Conservation (phyloP, 2,888 invertebrate genomes). For the Gymnosoma rotundatum region DNA sequence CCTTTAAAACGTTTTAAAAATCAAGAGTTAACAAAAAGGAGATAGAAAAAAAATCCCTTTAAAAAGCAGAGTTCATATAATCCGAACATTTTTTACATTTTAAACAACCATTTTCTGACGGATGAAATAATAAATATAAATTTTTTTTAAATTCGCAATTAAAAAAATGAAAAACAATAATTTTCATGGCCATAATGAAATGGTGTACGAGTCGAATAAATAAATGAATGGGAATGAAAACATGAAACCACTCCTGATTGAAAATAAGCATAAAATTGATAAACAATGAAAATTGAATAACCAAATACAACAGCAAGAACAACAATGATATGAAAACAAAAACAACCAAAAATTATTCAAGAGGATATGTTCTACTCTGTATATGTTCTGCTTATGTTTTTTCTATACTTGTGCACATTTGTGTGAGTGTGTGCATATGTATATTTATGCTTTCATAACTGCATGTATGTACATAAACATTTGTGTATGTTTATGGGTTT, state of each 20-base stretch:
- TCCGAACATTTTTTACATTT: no score
- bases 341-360: slow-evolving; percentile 39
- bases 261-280: slow-evolving; percentile 80
- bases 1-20: no score
- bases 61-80: no score
- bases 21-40: no score
- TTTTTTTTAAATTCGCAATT: no score
- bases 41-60: no score
- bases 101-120: no score
- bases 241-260: slow-evolving; percentile 70
- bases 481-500: slow-evolving; percentile 24
- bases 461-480: slow-evolving; percentile 1
- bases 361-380: slow-evolving; percentile 30
- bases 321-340: slow-evolving; percentile 50
- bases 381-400: slow-evolving; percentile 12
- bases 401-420: slow-evolving; percentile 7
- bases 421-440: slow-evolving; percentile 19
- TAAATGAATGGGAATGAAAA: slow-evolving; percentile 15
- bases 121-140: no score
- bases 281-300: slow-evolving; percentile 80
- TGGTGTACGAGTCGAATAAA: slow-evolving; percentile 29
- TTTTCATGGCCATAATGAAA: not conserved
- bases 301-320: slow-evolving; percentile 45
- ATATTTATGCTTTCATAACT: slow-evolving; percentile 15
- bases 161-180: not conserved